These are phyloP conservation scores for Psophia crepitans DNA, from an alignment of 2,113 vertebrate genomes.

Conservation along the genomic window DNA sequence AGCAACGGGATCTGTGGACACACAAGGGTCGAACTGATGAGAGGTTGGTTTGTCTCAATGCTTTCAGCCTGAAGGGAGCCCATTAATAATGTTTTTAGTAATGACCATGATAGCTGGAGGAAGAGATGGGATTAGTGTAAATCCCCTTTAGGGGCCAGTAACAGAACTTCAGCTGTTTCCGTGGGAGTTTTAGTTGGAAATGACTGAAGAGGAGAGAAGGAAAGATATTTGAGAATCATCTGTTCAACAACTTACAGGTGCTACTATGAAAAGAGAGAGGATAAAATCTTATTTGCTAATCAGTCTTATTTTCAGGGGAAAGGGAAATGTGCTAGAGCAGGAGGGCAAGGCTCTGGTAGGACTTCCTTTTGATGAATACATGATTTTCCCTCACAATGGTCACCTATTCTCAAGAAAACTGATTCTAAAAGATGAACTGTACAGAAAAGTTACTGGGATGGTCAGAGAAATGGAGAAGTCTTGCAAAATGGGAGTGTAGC, in stretches of 20 bases:
- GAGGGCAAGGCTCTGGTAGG: not conserved
- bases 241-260: not conserved
- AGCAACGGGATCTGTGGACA: not conserved
- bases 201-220: not conserved
- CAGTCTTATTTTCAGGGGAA: not conserved
- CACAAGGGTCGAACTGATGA: not conserved
- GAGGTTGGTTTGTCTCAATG: not conserved
- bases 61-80: not conserved
- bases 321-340: not conserved
- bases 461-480: not conserved
- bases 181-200: not conserved
- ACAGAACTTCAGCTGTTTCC: not conserved
- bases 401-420: not conserved
- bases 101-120: not conserved
- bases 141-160: not conserved
- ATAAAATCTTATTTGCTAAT: not conserved
- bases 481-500: not conserved
- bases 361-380: not conserved
- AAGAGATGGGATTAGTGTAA: not conserved
- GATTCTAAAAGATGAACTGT: not conserved
- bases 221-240: not conserved
- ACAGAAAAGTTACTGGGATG: not conserved
- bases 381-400: not conserved
- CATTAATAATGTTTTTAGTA: not conserved
- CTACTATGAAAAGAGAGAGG: not conserved